Base-by-base conservation (phyloP, 2,113 vertebrate species). In the Oncorhynchus keta region DNA sequence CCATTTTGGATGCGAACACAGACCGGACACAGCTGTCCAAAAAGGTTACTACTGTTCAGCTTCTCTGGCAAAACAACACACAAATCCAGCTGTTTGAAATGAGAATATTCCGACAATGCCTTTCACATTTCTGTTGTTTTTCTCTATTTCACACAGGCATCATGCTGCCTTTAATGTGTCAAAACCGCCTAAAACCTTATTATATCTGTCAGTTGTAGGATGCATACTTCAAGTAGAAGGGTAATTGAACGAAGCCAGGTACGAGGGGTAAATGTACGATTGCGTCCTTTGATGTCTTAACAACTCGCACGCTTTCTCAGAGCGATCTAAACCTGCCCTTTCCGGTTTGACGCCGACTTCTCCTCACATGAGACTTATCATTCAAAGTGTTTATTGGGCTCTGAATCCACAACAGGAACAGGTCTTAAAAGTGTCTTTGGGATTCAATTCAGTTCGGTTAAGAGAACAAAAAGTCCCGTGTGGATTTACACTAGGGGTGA, bases 401-500 rank as follows among this genome's bases (percentile, higher is more conserved):
- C 32, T 73, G 70, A 77, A 51, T 35, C 57, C 51, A 39, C 30
- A 24, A 16, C 30, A 51, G 62, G 12, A 14, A 22, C 16, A 55
- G 35, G 39, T 11, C 39, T 9, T 9, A 18, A 32, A 6, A 71
- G 59, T 26, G 32, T 72, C 76, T 69, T 70, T 4, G 14, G 48
- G 30, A 28, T 82, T 76, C 74, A 77, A 59, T 49, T 78, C 62
- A 49, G 62, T 28, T 59, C 39, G 65, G 65, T 22, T 16, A 69
- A 57, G 22, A 76, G 62, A 68, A 62, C 22, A 74, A 70, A 71
- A 49, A 71, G n/a, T 18, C 28, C 57, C 32, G 3, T n/a, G 20
- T 32, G 69, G 65, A 72, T 79, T 85, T 79, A 75, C 59, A 72
- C 64, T 24, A 76, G 28, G 57, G 59, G 65, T 76, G 75, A 75